Percentiles rank a stretch among this genome's conserved stretches.
phyloP scores from a whole-genome alignment of 2,113 vertebrate species.

The Procavia capensis region DNA sequence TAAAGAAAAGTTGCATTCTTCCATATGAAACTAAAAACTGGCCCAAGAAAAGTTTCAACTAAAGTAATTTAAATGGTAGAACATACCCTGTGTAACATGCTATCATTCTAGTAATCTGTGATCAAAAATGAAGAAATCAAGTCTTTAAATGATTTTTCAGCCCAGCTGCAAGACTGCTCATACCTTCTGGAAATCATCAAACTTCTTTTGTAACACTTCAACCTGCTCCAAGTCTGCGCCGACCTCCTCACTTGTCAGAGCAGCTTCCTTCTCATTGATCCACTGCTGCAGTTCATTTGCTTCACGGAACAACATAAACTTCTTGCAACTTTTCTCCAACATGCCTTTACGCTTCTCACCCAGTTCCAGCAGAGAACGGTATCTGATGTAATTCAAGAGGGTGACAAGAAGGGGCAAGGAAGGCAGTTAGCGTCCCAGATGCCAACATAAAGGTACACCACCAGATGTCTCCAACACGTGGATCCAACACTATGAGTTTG shows the following conservation, averaged over 20 bases:
- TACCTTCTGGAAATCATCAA: slow-evolving; percentile 99
- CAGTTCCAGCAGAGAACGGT: slow-evolving; percentile 94
- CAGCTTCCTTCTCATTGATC: slow-evolving; percentile 97
- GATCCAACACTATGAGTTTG: neutral
- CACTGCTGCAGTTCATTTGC: slow-evolving; percentile 98
- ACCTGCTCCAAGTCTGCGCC: slow-evolving; percentile 99
- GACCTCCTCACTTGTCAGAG: slow-evolving; percentile 95
- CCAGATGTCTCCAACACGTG: neutral
- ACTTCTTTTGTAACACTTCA: slow-evolving; percentile 99
- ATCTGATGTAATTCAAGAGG: slow-evolving; percentile 85
- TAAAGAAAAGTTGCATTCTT: neutral
- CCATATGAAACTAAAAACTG: neutral
- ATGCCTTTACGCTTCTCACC: slow-evolving; percentile 98
- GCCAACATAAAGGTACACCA: neutral
- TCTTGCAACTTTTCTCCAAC: slow-evolving; percentile 99
- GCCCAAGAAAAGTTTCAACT: neutral
- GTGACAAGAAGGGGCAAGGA: slow-evolving; percentile 2
- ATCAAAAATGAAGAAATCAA: neutral
- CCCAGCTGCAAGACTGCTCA: neutral
- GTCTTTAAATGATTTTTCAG: neutral
- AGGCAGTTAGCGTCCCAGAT: neutral
- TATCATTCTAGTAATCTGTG: neutral
- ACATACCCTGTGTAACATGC: neutral
- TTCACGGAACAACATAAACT: slow-evolving; percentile 99
- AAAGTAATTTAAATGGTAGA: neutral